Conservation (phyloP, 1,140 invertebrate species). For the Zeugodacus cucurbitae region DNA sequence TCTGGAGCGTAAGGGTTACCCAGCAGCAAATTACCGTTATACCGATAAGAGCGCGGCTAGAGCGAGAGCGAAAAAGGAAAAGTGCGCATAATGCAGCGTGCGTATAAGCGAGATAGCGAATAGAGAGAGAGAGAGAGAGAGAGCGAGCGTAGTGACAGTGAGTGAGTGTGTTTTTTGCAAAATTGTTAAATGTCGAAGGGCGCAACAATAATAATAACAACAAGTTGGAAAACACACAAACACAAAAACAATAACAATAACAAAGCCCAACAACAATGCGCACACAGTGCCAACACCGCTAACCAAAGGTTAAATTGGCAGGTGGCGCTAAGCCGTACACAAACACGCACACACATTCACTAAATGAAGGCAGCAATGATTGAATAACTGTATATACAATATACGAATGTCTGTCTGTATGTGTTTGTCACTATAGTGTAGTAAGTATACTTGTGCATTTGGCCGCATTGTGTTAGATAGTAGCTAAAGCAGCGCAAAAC, state of each 20-base stretch:
- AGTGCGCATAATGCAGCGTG: too few relatives aligned
- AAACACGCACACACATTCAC: not conserved
- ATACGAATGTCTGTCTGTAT: not conserved
- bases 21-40: slow-evolving; percentile 15
- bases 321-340: slow-evolving; percentile 5
- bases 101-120: not conserved
- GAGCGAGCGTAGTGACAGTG: not conserved
- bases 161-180: not conserved
- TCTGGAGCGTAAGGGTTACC: not conserved
- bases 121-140: not conserved
- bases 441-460: not conserved
- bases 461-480: not conserved
- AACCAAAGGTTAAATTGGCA: slow-evolving; percentile 33
- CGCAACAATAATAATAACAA: not conserved
- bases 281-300: not conserved
- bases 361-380: not conserved
- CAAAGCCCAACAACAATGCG: not conserved
- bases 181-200: slow-evolving; percentile 33
- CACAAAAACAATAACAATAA: not conserved
- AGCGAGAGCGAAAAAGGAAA: too few relatives aligned
- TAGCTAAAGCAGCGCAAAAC: not conserved
- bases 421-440: not conserved
- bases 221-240: not conserved
- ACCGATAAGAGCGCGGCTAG: not conserved
- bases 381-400: not conserved